A percentile compares a stretch with the other conserved stretches of the same genome.
phyloP scores from a whole-genome alignment of 1,140 invertebrate genomes.

The Wiebesia pumilae region DNA sequence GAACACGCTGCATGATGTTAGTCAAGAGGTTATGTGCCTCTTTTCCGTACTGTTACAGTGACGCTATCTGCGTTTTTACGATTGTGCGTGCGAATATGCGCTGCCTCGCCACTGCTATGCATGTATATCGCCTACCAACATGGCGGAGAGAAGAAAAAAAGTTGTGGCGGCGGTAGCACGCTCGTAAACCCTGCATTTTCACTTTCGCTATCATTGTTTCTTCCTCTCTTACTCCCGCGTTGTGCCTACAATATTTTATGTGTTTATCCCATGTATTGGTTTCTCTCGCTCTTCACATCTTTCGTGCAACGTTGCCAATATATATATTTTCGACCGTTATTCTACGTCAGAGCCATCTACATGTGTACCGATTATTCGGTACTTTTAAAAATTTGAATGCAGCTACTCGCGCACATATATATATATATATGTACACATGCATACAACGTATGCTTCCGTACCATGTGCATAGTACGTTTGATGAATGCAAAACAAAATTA shows the following conservation, averaged over 20 bases:
- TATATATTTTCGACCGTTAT: neutral
- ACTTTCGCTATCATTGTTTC: neutral
- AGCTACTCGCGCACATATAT: no score
- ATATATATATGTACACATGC: no score
- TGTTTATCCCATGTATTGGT: no score
- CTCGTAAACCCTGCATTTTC: neutral
- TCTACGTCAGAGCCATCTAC: neutral
- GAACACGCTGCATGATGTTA: neutral
- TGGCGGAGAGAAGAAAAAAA: neutral
- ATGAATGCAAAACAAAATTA: no score
- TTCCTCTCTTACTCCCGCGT: neutral
- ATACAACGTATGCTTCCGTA: no score
- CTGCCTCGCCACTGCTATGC: neutral
- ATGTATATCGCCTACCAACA: slow-evolving; percentile 2
- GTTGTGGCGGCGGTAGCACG: neutral
- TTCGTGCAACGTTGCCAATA: neutral
- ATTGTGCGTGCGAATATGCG: neutral
- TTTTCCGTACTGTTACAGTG: neutral
- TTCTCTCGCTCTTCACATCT: no score
- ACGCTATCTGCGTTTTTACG: neutral
- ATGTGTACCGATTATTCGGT: neutral
- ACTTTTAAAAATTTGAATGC: no score
- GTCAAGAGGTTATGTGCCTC: neutral
- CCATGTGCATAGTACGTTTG: no score
- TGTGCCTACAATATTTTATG: neutral